Evolutionary conservation across 2,888 invertebrate genomes (phyloP).

Genomic region (Ernsta delagoae): DNA sequence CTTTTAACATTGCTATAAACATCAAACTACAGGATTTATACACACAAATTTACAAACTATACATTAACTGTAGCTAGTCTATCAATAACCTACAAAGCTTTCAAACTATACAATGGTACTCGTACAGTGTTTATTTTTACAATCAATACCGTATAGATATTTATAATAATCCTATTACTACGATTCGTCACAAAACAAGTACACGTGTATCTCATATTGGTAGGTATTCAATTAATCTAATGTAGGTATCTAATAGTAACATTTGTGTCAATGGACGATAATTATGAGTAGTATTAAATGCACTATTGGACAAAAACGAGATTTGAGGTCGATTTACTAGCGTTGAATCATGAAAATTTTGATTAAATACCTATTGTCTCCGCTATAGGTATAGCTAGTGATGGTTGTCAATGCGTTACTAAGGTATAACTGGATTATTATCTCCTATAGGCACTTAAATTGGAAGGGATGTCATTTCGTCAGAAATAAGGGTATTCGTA

Average conservation of each 20-base stretch:
- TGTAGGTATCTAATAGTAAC: conserved; percentile 20
- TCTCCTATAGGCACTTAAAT: no score
- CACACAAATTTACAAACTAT: conserved; percentile 42
- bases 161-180: no score
- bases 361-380: no score
- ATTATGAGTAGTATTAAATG: conserved; percentile 9
- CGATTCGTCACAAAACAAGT: not conserved
- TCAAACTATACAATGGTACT: conserved; percentile 19
- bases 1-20: conserved; percentile 69
- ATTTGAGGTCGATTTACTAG: not conserved
- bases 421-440: no score
- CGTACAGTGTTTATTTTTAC: conserved; percentile 3
- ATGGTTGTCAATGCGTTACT: no score
- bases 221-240: not conserved
- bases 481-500: no score
- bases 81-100: conserved; percentile 29
- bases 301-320: not conserved
- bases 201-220: not conserved
- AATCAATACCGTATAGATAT: no score
- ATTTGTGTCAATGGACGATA: conserved; percentile 26
- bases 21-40: conserved; percentile 52
- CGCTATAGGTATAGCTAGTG: no score
- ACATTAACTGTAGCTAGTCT: conserved; percentile 29
- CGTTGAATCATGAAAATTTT: no score
- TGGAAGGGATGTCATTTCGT: no score